These are phyloP conservation scores for Oreamnos americanus DNA, from an alignment of 2,113 vertebrate species.

Conservation along the genomic window DNA sequence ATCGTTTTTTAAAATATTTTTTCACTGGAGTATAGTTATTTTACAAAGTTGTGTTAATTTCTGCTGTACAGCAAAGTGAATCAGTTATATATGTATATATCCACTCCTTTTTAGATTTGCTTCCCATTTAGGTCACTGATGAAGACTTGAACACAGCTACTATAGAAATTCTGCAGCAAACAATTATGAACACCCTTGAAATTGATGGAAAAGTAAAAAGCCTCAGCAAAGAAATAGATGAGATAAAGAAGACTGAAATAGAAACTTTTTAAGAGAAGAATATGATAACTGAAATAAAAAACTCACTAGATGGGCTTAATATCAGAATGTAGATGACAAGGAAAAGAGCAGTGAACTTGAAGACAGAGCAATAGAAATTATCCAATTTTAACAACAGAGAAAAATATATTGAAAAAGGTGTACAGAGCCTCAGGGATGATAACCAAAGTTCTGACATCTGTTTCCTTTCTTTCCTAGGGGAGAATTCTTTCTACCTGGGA, in stretches of 20 bases:
- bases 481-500: neutral
- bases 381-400: neutral
- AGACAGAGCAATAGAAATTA: neutral
- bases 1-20: neutral
- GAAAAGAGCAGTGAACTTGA: neutral
- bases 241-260: neutral
- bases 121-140: neutral
- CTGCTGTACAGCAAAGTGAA: neutral
- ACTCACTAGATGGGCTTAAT: neutral
- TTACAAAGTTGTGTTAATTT: neutral
- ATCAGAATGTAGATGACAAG: neutral
- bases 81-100: neutral
- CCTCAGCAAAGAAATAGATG: neutral
- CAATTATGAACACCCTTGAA: neutral
- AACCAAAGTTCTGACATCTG: neutral
- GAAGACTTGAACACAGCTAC: neutral
- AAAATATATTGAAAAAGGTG: neutral
- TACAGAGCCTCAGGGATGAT: neutral
- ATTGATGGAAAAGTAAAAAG: neutral
- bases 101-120: neutral
- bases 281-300: neutral
- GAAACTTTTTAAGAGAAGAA: neutral
- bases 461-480: neutral
- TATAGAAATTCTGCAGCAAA: neutral
- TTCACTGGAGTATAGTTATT: neutral